These are phyloP conservation scores for Platysteira castanea DNA, from an alignment of 2,113 vertebrate genomes.

Conservation along the genomic window DNA sequence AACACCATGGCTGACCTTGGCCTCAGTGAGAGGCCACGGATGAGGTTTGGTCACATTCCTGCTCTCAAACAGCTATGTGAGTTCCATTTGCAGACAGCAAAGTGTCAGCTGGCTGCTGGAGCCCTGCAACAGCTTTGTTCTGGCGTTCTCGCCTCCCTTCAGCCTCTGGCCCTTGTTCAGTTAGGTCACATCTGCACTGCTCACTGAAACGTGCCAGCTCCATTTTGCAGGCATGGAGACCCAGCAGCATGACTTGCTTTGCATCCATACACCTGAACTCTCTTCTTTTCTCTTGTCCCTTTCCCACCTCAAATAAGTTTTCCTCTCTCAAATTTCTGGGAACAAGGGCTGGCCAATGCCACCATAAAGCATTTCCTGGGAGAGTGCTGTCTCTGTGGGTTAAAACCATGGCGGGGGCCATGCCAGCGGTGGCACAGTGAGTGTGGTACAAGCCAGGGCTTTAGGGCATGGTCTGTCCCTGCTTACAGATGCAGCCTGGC, in stretches of 20 bases:
- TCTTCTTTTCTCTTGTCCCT: neutral
- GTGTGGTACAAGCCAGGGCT: neutral
- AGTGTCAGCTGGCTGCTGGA: neutral
- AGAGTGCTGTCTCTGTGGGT: neutral
- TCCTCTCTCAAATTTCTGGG: neutral
- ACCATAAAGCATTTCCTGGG: neutral
- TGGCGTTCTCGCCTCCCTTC: neutral
- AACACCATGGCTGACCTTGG: neutral
- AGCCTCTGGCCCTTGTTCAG: neutral
- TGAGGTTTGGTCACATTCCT: neutral
- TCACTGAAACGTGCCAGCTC: neutral
- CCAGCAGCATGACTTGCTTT: neutral
- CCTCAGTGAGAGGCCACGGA: neutral
- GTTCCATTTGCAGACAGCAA: neutral
- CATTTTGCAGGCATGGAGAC: fast-evolving
- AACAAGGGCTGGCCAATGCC: neutral
- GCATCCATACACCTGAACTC: fast-evolving
- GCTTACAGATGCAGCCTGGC: neutral
- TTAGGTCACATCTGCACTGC: neutral
- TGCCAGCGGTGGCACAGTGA: neutral
- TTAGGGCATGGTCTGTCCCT: neutral
- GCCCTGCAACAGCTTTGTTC: neutral
- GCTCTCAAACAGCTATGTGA: neutral
- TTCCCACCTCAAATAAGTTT: neutral
- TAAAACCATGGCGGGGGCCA: neutral